phyloP scores from a whole-genome alignment of 2,888 invertebrate genomes.

The Nomada fucata region DNA sequence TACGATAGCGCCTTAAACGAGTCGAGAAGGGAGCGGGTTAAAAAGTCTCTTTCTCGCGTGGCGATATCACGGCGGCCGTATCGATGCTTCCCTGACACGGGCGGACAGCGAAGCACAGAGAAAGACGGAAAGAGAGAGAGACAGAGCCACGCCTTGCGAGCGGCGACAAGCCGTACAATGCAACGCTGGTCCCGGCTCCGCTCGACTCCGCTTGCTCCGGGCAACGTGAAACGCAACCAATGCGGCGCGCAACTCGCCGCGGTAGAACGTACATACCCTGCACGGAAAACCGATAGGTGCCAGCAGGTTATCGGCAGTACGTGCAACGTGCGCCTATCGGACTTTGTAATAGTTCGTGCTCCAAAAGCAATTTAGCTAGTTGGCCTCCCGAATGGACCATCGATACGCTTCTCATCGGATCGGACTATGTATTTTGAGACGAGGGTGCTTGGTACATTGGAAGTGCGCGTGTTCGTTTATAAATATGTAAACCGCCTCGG shows the following conservation, averaged over 20 bases:
- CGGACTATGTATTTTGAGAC: conserved; percentile 13
- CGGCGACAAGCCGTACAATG: conserved; percentile 66
- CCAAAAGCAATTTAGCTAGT: conserved; percentile 45
- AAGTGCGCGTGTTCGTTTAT: too few relatives aligned
- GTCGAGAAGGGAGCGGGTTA: conserved; percentile 30
- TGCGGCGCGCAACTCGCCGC: conserved; percentile 56
- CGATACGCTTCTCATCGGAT: conserved; percentile 7
- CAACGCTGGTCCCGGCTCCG: conserved; percentile 48
- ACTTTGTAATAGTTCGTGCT: conserved; percentile 15
- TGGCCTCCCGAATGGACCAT: conserved; percentile 35
- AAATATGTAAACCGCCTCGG: too few relatives aligned
- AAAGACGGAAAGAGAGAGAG: conserved; percentile 15
- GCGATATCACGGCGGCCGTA: conserved; percentile 48
- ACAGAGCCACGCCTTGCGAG: conserved; percentile 53
- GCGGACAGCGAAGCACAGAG: not conserved
- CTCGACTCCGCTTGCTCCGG: conserved; percentile 34
- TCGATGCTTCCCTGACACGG: conserved; percentile 52
- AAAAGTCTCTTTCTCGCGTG: conserved; percentile 36
- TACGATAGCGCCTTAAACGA: conserved; percentile 43
- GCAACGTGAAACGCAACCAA: conserved; percentile 61
- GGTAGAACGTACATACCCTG: conserved; percentile 33
- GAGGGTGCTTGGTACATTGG: too few relatives aligned
- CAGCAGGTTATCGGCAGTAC: conserved; percentile 24
- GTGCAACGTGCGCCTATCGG: not conserved
- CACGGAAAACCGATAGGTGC: conserved; percentile 38